phyloP scores from a whole-genome alignment of 2,113 vertebrate species.

The Austrofundulus limnaeus region DNA sequence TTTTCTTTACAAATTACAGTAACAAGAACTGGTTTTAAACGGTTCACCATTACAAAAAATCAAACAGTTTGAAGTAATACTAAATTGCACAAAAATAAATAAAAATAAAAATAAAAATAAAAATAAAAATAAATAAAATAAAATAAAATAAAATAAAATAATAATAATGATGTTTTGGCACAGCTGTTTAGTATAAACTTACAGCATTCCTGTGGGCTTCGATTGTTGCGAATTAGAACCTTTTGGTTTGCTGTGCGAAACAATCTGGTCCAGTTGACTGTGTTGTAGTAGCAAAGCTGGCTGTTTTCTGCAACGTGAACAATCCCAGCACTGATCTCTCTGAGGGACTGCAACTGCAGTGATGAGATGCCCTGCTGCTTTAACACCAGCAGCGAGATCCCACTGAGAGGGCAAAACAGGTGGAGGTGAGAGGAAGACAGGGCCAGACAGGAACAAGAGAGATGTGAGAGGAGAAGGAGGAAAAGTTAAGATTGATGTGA shows the following conservation, averaged over 20 bases:
- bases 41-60: no score
- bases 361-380: slow-evolving; percentile 95
- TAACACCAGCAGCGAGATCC: slow-evolving; percentile 94
- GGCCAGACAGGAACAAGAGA: slow-evolving; percentile 9
- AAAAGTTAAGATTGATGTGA: neutral
- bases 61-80: neutral
- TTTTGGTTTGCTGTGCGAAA: slow-evolving; percentile 90
- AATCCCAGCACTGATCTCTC: slow-evolving; percentile 96
- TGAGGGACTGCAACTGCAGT: slow-evolving; percentile 92
- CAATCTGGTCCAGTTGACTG: slow-evolving; percentile 94
- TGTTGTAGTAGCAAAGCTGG: slow-evolving; percentile 94
- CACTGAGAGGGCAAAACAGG: slow-evolving; percentile 73
- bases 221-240: slow-evolving; percentile 89
- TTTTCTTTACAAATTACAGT: no score
- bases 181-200: slow-evolving; percentile 70
- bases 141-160: no score
- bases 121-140: no score
- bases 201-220: slow-evolving; percentile 91
- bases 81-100: neutral
- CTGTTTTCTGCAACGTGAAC: slow-evolving; percentile 96
- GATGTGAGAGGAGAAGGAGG: neutral
- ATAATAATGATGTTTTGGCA: neutral
- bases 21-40: no score
- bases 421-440: slow-evolving; percentile 21
- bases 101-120: no score